phyloP scores from a whole-genome alignment of 30 jellyfish, hydroid and myxozoan genomes.

The Sanderia malayensis region DNA sequence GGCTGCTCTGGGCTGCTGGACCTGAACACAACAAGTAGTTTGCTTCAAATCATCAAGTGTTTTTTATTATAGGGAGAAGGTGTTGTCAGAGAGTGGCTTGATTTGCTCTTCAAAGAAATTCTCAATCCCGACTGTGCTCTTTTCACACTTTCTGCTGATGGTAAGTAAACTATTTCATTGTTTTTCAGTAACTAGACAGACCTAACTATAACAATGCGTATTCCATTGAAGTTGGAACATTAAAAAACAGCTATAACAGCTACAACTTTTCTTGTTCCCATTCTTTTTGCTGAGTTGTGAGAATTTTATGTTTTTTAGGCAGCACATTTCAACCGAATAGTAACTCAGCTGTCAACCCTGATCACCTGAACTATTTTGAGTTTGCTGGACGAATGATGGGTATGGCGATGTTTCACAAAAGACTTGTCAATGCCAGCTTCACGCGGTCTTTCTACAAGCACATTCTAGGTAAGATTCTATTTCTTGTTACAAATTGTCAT shows the following conservation, averaged over 20 bases:
- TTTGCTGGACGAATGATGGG: constrained; percentile 98
- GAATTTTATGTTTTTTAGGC: too few relatives aligned
- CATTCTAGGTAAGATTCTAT: constrained; percentile 50
- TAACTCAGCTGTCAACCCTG: constrained; percentile 92
- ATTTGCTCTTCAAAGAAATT: constrained; percentile 81
- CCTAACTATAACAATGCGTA: too few relatives aligned
- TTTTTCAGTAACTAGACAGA: too few relatives aligned
- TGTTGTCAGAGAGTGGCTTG: constrained; percentile 94
- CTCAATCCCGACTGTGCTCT: constrained; percentile 92
- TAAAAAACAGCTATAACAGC: too few relatives aligned
- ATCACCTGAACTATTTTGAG: constrained; percentile 74
- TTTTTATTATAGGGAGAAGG: constrained; percentile 81
- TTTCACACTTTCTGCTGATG: constrained; percentile 91
- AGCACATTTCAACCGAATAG: constrained; percentile 94
- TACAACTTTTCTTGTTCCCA: too few relatives aligned
- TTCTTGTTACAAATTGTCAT: too few relatives aligned
- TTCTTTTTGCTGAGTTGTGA: too few relatives aligned
- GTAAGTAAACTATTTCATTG: too few relatives aligned
- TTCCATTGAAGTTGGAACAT: too few relatives aligned
- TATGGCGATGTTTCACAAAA: constrained; percentile 82
- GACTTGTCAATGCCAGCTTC: constrained; percentile 77
- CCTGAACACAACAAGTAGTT: too few relatives aligned
- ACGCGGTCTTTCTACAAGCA: constrained; percentile 94
- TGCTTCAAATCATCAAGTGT: too few relatives aligned
- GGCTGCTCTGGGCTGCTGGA: too few relatives aligned